Conservation (phyloP, 1,140 invertebrate genomes). For the Bombus pascuorum region DNA sequence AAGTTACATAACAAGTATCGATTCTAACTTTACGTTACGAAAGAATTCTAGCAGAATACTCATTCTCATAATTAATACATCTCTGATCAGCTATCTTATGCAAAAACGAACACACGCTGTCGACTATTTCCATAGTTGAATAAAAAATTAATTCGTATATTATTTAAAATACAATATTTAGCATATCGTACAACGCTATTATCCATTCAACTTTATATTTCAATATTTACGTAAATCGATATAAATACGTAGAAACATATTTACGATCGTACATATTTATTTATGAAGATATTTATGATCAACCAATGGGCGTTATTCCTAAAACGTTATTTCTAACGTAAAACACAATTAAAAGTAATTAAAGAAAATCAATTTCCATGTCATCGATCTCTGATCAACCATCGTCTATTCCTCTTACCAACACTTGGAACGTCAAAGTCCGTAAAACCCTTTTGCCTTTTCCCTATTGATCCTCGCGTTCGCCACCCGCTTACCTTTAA, state of each 20-base stretch:
- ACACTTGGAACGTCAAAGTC: background rate
- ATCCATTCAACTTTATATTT: background rate
- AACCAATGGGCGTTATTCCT: too few species aligned
- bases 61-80: background rate
- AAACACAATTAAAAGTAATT: background rate
- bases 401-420: background rate
- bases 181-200: background rate
- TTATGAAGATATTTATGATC: too few species aligned
- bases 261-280: too few species aligned
- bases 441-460: background rate
- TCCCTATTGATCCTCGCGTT: background rate
- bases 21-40: background rate
- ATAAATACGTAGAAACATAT: too few species aligned
- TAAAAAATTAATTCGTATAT: background rate
- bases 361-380: background rate
- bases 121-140: background rate
- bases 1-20: background rate
- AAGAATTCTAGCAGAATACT: background rate
- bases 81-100: background rate
- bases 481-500: conserved; percentile 6
- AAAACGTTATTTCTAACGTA: background rate
- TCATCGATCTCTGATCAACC: background rate
- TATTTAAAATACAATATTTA: background rate
- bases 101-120: background rate
- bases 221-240: too few species aligned